Base-by-base conservation (phyloP, 1,140 invertebrate genomes). In the Musca vetustissima region DNA sequence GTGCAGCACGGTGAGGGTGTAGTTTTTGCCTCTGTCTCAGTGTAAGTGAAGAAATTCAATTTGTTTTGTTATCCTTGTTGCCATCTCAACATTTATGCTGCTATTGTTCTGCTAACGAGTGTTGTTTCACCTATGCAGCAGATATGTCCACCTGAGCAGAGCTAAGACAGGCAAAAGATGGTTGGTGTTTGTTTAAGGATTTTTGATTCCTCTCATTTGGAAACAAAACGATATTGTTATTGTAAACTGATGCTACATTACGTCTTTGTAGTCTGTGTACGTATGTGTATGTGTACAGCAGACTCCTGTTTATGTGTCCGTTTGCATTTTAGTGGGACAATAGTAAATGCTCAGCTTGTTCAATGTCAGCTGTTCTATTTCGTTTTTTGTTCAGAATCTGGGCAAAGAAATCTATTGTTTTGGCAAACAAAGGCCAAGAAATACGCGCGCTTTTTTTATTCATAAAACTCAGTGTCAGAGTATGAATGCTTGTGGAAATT, bases 101-200 rank as follows among this genome's bases (percentile, higher is more conserved):
- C 36, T 43, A 43, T 43, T 43, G 36, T 43, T 43, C 36, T 43
- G 6, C 11, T 43, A 13, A 28, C 28, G 28, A 28, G 28, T 28
- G 28, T 52, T 55, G 19, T 55, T 55, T 59, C 57, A 43, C 57
- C 57, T 61, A 61, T 32, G 57, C n/a, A n/a, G n/a, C n/a, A n/a
- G n/a, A n/a, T 19, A 61, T 61, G 28, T 28, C 28, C 28, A 28
- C 28, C 28, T 28, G 28, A 28, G 28, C 28, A 28, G 28, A 28
- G 28, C 28, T 8, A n/a, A n/a, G n/a, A n/a, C n/a, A n/a, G n/a
- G n/a, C n/a, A n/a, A n/a, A n/a, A n/a, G 28, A 28, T 28, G 28
- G 8, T 28, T 28, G 3, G 28, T 28, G 21, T 61, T 61, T 61
- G 57, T 36, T 43, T 61, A 61, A 61, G 57, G 57, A 61, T 61